phyloP scores from a whole-genome alignment of 2,113 vertebrate genomes.

The Pungitius pungitius region DNA sequence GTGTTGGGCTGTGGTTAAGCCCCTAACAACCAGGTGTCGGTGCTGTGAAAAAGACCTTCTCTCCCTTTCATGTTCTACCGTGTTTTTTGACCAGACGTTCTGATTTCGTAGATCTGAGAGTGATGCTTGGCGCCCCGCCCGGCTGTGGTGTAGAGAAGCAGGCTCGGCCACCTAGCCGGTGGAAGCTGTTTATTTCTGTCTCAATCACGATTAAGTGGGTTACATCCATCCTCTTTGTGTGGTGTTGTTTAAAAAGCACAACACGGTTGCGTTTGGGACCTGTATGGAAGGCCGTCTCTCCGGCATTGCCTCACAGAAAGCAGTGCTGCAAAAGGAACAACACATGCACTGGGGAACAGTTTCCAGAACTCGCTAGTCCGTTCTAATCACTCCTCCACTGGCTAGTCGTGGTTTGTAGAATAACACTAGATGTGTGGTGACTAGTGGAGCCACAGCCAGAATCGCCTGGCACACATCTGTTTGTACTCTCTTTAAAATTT shows the following conservation, averaged over 20 bases:
- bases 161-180: background rate
- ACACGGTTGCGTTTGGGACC: background rate
- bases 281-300: constrained; percentile 6
- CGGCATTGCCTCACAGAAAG: constrained; percentile 10
- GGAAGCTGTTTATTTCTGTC: constrained; percentile 20
- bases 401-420: constrained; percentile 2
- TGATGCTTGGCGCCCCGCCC: background rate
- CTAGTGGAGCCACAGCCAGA: background rate
- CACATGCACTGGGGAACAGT: background rate
- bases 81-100: constrained; percentile 11
- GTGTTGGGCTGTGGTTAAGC: background rate
- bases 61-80: background rate
- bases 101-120: background rate
- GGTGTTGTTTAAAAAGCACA: constrained; percentile 7
- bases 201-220: background rate
- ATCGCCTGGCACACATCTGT: background rate
- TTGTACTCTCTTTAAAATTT: constrained; percentile 12
- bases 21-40: background rate
- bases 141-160: background rate
- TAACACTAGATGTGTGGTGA: constrained; percentile 5
- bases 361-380: background rate
- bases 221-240: constrained; percentile 9
- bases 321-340: constrained; percentile 18
- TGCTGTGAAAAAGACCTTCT: background rate
- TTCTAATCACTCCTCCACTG: constrained; percentile 1